Evolutionary conservation across 2,888 invertebrate species (phyloP).

Genomic region (Lasioglossum pauxillum): DNA sequence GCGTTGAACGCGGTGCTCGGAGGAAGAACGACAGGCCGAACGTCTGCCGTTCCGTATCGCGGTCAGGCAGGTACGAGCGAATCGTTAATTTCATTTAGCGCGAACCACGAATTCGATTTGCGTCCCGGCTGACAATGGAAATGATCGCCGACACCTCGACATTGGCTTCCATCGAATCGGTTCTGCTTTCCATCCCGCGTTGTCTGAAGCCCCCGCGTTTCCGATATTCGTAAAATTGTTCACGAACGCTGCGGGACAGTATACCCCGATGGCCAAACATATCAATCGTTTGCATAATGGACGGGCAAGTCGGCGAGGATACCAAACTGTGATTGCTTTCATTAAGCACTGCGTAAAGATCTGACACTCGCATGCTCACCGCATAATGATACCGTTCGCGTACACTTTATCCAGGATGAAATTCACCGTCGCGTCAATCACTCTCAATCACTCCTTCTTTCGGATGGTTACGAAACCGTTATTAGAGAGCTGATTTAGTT

Average conservation of each 20-base stretch:
- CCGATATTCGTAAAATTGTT: slow-evolving; percentile 43
- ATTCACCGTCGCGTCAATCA: neutral
- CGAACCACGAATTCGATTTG: slow-evolving; percentile 81
- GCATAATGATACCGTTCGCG: neutral
- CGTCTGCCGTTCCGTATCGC: slow-evolving; percentile 59
- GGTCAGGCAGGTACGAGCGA: slow-evolving; percentile 61
- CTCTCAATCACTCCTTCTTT: neutral
- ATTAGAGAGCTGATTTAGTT: neutral
- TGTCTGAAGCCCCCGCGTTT: slow-evolving; percentile 20
- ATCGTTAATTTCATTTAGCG: slow-evolving; percentile 81
- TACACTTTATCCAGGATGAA: neutral
- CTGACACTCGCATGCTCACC: neutral
- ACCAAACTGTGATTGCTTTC: slow-evolving; percentile 3
- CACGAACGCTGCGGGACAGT: slow-evolving; percentile 10
- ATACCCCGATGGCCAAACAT: neutral
- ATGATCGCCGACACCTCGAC: slow-evolving; percentile 76
- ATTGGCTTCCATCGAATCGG: slow-evolving; percentile 48
- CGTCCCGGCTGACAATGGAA: slow-evolving; percentile 79
- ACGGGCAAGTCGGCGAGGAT: neutral
- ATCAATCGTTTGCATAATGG: slow-evolving; percentile 1
- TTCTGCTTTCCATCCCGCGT: slow-evolving; percentile 44
- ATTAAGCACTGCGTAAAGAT: slow-evolving; percentile 5
- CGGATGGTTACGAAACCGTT: neutral
- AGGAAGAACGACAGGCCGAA: slow-evolving; percentile 48
- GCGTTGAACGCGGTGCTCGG: slow-evolving; percentile 19